Percentiles rank a stretch among this genome's conserved stretches.
Evolutionary conservation across 2,888 invertebrate species (phyloP).

Genomic region (Cephus nigrinus): DNA sequence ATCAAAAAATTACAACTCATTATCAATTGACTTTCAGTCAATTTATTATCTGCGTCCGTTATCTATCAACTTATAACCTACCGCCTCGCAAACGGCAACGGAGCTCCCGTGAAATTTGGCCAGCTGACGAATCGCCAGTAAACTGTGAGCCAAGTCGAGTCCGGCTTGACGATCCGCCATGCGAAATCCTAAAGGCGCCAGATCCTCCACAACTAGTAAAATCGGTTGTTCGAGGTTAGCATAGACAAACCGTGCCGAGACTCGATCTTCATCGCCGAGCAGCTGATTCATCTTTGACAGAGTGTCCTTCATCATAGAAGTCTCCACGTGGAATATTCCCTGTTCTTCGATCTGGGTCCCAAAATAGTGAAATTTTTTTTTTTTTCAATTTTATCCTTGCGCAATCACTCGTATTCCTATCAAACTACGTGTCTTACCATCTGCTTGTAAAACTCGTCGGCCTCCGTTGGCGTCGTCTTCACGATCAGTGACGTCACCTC

Average conservation of each 20-base stretch:
- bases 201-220: conserved; percentile 69
- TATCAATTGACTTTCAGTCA: too few relatives aligned
- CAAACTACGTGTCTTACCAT: not conserved
- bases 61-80: conserved; percentile 39
- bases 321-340: conserved; percentile 45
- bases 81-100: conserved; percentile 69
- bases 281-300: conserved; percentile 53
- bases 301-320: conserved; percentile 52
- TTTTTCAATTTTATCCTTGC: not conserved
- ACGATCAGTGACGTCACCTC: conserved; percentile 50
- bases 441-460: conserved; percentile 47
- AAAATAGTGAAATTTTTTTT: not conserved
- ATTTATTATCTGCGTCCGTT: too few relatives aligned
- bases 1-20: too few relatives aligned
- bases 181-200: conserved; percentile 69
- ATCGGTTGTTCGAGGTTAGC: conserved; percentile 53
- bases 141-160: conserved; percentile 69
- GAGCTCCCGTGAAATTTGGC: conserved; percentile 72
- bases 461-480: conserved; percentile 61
- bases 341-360: rapidly evolving
- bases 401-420: not conserved
- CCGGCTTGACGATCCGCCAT: conserved; percentile 69
- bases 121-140: conserved; percentile 67
- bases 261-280: conserved; percentile 33
- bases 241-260: conserved; percentile 55